These are phyloP conservation scores for Kryptolebias ocellatus DNA, from an alignment of 2,797 vertebrate species.

Conservation along the genomic window DNA sequence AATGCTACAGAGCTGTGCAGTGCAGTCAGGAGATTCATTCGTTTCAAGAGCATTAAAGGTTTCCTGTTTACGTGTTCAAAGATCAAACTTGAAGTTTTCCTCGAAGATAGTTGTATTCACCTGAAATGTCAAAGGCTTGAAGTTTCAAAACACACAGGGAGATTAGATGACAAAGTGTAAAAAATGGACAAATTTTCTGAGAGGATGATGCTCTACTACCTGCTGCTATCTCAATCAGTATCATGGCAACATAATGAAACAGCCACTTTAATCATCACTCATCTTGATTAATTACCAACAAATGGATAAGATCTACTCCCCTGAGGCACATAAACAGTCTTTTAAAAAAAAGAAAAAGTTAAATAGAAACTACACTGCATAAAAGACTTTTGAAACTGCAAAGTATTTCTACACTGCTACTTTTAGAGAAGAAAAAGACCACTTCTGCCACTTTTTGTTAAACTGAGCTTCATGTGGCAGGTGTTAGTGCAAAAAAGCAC, in stretches of 20 bases:
- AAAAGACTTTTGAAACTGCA: too few species aligned
- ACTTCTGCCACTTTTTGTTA: neutral
- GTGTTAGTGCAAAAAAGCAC: neutral
- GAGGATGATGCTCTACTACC: neutral
- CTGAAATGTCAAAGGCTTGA: neutral
- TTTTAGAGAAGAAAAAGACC: neutral
- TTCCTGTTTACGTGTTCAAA: too few species aligned
- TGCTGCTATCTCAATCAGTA: neutral
- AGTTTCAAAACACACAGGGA: neutral
- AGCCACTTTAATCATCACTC: neutral
- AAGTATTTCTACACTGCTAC: too few species aligned
- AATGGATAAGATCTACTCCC: neutral
- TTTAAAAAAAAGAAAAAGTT: too few species aligned
- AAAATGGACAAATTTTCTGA: neutral
- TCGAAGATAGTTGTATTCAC: too few species aligned
- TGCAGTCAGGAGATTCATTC: too few species aligned
- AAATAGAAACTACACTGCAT: neutral
- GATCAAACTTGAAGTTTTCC: too few species aligned
- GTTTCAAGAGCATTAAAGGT: too few species aligned
- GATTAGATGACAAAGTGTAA: too few species aligned
- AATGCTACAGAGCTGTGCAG: too few species aligned
- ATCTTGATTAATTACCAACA: neutral
- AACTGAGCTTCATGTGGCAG: neutral
- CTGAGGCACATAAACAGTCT: neutral
- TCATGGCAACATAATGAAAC: neutral